Base-by-base conservation (phyloP, 1,140 invertebrate genomes). In the Zelostemma sp. region DNA sequence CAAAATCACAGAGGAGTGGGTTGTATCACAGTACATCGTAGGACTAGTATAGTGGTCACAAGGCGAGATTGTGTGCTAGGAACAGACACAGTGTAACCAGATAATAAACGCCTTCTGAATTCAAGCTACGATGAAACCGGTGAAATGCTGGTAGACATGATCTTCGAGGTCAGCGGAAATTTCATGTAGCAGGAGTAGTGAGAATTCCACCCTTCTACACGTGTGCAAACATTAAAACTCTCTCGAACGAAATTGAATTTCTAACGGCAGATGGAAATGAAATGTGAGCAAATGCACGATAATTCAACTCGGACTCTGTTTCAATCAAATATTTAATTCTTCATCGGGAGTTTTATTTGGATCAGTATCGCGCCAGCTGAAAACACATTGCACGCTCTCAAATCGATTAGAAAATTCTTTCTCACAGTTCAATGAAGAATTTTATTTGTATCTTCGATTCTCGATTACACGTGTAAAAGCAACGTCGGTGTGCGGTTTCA, bases 31-130 rank as follows among this genome's bases (percentile, higher is more conserved):
- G 16, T 43, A 43, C 41, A 1, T 43, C 41, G 45, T 15, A 21
- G 19, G 4, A 18, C 8, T 28, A 28, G 8, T 4, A 28, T 1
- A 21, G 45, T 19, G 45, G 46, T 49, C 46, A 9, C 46, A 31
- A 9, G 12, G 6, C 6, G 45, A 25, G 21, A 14, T 16, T 31
- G 11, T 19, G 17, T 15, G 46, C 25, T 31, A 3, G n/a, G 46
- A 14, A 21, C 25, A 49, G 18, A 49, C 46, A 49, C 18, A 6
- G 6, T 25, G 21, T 49, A 49, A 49, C n/a, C 21, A 49, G 19
- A 49, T 21, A 31, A 49, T 47, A 47, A 49, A 49, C 21, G 12
- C 46, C 46, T 18, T 46, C 43, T 19, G 43, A 15, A 19, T 46
- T 18, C 18, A 18, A 46, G 8, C 43, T 19, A 17, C 18, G 17